phyloP scores from a whole-genome alignment of 2,888 invertebrate genomes.

The Melinaea marsaeus region DNA sequence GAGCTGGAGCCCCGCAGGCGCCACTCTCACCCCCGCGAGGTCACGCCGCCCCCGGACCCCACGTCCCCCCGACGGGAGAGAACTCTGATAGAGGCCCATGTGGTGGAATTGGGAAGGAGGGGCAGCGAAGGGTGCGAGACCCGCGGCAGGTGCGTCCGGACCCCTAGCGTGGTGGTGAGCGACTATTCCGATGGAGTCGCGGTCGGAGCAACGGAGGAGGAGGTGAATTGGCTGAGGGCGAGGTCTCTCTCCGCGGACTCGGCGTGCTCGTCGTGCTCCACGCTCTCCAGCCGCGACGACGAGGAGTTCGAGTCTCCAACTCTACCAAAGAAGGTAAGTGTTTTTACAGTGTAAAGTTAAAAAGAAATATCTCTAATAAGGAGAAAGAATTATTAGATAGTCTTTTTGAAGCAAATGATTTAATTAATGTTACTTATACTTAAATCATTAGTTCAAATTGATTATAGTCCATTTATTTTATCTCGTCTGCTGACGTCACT shows the following conservation, averaged over 20 bases:
- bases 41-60: slow-evolving; percentile 62
- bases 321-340: slow-evolving; percentile 72
- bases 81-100: slow-evolving; percentile 72
- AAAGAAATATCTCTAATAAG: too few species aligned
- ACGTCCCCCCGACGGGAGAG: slow-evolving; percentile 66
- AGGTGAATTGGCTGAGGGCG: slow-evolving; percentile 67
- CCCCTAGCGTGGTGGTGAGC: slow-evolving; percentile 92
- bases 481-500: slow-evolving; percentile 22
- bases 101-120: slow-evolving; percentile 77
- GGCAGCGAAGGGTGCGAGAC: slow-evolving; percentile 70
- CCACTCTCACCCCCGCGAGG: slow-evolving; percentile 63
- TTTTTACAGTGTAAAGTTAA: slow-evolving; percentile 17
- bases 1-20: slow-evolving; percentile 73
- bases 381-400: too few species aligned
- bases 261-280: slow-evolving; percentile 86
- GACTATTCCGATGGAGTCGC: slow-evolving; percentile 87
- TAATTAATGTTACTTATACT: not conserved
- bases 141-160: slow-evolving; percentile 81
- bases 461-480: slow-evolving; percentile 13
- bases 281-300: slow-evolving; percentile 85
- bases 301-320: slow-evolving; percentile 73
- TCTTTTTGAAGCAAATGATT: too few species aligned
- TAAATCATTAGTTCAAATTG: slow-evolving; percentile 16
- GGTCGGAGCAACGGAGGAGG: slow-evolving; percentile 68
- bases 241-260: slow-evolving; percentile 81